phyloP scores from a whole-genome alignment of 30 jellyfish, hydroid and myxozoan species.

The Sanderia malayensis region DNA sequence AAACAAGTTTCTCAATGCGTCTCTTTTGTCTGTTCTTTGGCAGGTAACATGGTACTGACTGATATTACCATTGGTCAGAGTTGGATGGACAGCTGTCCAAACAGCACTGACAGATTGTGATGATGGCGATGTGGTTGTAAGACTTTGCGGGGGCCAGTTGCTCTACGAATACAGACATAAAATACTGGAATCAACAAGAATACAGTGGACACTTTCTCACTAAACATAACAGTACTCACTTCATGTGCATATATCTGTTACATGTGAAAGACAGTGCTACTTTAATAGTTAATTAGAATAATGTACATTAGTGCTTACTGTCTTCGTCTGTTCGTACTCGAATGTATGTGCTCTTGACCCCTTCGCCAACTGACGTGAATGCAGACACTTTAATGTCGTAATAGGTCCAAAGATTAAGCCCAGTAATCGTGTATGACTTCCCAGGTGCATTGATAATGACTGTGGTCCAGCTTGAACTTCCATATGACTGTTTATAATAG shows the following conservation, averaged over 20 bases:
- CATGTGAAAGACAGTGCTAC: too few relatives aligned
- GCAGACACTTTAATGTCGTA: conserved; percentile 49
- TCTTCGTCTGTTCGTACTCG: conserved; percentile 55
- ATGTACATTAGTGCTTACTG: conserved; percentile 3
- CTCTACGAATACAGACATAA: too few relatives aligned
- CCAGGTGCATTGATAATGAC: not conserved
- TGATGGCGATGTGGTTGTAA: conserved; percentile 14
- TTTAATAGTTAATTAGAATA: not conserved
- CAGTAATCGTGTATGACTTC: conserved; percentile 20
- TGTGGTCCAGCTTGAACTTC: conserved; percentile 6
- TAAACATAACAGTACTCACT: too few relatives aligned
- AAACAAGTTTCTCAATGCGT: not conserved
- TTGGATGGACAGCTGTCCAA: conserved; percentile 31
- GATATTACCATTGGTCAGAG: conserved; percentile 16
- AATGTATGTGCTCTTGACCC: conserved; percentile 12
- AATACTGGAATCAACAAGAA: too few relatives aligned
- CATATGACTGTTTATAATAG: conserved; percentile 4
- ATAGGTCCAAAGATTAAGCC: conserved; percentile 43
- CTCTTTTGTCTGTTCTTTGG: conserved; percentile 28
- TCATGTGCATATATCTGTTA: too few relatives aligned
- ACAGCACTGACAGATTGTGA: conserved; percentile 4
- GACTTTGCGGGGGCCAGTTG: conserved; percentile 31
- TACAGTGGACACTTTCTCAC: too few relatives aligned
- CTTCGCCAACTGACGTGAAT: conserved; percentile 49
- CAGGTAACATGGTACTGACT: conserved; percentile 6